phyloP scores from a whole-genome alignment of 1,140 invertebrate species.

The Octopus sinensis region DNA sequence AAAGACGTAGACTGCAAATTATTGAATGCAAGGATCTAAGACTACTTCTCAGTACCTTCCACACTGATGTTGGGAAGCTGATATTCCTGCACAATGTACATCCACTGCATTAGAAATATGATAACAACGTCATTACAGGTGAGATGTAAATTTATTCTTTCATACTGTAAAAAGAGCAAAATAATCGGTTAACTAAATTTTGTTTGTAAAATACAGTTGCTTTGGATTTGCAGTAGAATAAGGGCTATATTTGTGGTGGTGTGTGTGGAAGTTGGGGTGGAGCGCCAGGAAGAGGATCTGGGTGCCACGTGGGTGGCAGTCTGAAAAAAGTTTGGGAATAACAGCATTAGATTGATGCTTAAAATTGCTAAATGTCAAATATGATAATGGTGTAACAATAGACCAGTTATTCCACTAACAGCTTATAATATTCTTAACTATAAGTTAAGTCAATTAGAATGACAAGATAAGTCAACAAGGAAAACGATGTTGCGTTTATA shows the following conservation, averaged over 20 bases:
- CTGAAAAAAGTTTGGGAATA: background rate
- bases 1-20: background rate
- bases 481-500: too few relatives aligned
- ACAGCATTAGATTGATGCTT: background rate
- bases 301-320: background rate
- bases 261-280: background rate
- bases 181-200: background rate
- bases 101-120: background rate
- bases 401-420: too few relatives aligned
- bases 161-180: background rate
- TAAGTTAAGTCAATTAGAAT: too few relatives aligned
- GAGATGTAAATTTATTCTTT: background rate
- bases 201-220: conserved; percentile 5
- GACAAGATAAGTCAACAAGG: too few relatives aligned
- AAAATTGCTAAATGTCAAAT: too few relatives aligned
- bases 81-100: background rate
- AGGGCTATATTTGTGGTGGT: background rate
- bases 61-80: background rate
- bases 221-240: background rate
- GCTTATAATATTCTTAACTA: too few relatives aligned
- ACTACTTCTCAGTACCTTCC: background rate
- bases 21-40: conserved; percentile 1
- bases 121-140: background rate
- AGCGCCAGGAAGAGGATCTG: background rate
- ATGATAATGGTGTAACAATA: too few relatives aligned